Base-by-base conservation (phyloP, 2,113 vertebrate species). In the Microtus pennsylvanicus region DNA sequence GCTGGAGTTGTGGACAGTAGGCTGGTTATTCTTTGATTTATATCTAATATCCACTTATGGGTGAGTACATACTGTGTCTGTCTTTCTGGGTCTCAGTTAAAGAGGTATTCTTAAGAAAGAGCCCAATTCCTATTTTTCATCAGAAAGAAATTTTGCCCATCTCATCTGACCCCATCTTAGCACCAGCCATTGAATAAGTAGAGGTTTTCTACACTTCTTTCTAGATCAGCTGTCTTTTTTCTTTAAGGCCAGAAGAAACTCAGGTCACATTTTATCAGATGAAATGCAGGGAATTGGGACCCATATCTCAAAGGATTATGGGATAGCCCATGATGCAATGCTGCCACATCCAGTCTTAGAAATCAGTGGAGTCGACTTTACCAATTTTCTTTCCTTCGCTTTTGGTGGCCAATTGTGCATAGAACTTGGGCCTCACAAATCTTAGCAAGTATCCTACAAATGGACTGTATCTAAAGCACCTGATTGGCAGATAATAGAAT, bases 81-180 rank as follows among this genome's bases (percentile, higher is more conserved):
- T 58, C 55, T 58, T 58, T 58, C 55, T 58, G 55, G 55, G 19
- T 58, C 17, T 58, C 21, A 21, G 55, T 58, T 58, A 58, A 58
- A 58, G 14, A 33, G 1, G 70, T 58, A 26, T 94, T 96, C 38
- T 78, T 89, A 33, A 12, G 24, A 94, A 47, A 89, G 24, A 82
- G 77, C 38, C 14, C 21, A 87, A 78, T 91, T 97, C 81, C 72
- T 76, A 89, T 6, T 88, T 94, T 92, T 94, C 78, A 74, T 87
- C 82, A 94, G 65, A 93, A 83, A 75, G n/a, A 55, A 87, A 90
- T 85, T 77, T 42, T 9, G 17, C 26, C 58, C 11, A 7, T 67
- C 11, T 76, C 77, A 89, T 83, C 74, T 75, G 92, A 87, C 28
- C 35, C 4, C 6, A 74, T n/a, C 52, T 63, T 72, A 82, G 91